Evolutionary conservation across 2,797 vertebrate genomes (phyloP), one percentile per base, ranked within the genome.

Genomic region (Erithacus rubecula): DNA sequence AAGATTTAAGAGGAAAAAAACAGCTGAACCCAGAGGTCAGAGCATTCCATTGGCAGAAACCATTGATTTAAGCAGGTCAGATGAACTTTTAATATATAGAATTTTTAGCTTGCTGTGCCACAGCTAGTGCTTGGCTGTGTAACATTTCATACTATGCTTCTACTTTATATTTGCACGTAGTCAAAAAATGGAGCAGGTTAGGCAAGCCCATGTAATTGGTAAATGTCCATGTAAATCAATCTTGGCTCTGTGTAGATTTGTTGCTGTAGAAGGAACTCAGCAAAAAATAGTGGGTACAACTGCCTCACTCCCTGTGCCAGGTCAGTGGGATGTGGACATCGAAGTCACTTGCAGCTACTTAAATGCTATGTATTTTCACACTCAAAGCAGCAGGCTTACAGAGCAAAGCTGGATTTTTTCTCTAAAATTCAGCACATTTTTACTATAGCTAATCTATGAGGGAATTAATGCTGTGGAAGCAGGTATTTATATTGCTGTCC

Each of bases 401-500:
- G 60, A 67, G 67, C 24, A 87, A 77, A 83, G 32, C 43, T 56
- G 3, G 2, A n/a, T 58, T 80, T 74, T 15, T 56, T 3, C 43
- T 67, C 32, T 87, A 64, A 83, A 87, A 89, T 93, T 83, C 79
- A 83, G 16, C 64, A 75, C 43, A 26, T 56, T 90, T 84, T 93
- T 68, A 52, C 43, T 68, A 29, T 24, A 83, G 53, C 60, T 67
- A 51, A 56, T 78, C 52, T 85, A 20, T 53, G 37, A 87, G 53
- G 74, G 39, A 69, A 84, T 43, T 60, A 77, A 51, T 39, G 30
- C 60, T 64, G 44, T 52, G 53, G 51, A 80, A 83, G 32, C 23
- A 68, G 24, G 34, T 76, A 41, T 82, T 77, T 88, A 83, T 92
- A 63, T 47, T 83, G 34, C 47, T 85, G 64, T 68, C 27, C 5